phyloP scores from a whole-genome alignment of 2,888 invertebrate genomes.

The Papilio protenor region DNA sequence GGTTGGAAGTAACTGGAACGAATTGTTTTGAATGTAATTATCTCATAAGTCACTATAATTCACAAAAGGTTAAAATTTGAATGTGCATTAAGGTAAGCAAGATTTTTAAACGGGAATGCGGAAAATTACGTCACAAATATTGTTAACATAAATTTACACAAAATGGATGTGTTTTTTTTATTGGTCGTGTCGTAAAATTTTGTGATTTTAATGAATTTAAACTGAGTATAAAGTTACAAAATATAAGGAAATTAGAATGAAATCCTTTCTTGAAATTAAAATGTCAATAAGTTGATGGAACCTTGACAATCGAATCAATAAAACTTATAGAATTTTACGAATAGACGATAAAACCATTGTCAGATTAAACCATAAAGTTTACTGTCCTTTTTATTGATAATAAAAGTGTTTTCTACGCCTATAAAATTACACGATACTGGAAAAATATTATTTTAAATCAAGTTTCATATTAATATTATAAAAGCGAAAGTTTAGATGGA shows the following conservation, averaged over 20 bases:
- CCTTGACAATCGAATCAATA: background rate
- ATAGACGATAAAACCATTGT: slow-evolving; percentile 2
- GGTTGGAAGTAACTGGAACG: background rate
- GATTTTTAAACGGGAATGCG: slow-evolving; percentile 29
- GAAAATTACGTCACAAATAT: slow-evolving; percentile 2
- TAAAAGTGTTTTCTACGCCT: background rate
- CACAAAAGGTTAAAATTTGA: slow-evolving; percentile 13
- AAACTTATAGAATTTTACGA: background rate
- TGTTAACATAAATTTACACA: slow-evolving; percentile 18
- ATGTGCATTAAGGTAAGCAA: slow-evolving; percentile 26
- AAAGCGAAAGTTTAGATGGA: no score
- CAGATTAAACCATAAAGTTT: background rate
- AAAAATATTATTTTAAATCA: background rate
- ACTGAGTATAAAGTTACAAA: background rate
- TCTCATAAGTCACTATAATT: background rate
- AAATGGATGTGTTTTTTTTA: background rate
- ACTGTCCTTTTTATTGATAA: background rate
- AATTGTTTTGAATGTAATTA: background rate
- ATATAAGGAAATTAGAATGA: no score
- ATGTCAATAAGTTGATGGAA: background rate
- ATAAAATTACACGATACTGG: background rate
- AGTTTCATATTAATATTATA: no score
- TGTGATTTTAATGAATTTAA: background rate
- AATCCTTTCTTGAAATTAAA: no score
- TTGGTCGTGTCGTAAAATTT: background rate